Base-by-base conservation (phyloP, 2,888 invertebrate species). In the Coelogynopora nodosa region DNA sequence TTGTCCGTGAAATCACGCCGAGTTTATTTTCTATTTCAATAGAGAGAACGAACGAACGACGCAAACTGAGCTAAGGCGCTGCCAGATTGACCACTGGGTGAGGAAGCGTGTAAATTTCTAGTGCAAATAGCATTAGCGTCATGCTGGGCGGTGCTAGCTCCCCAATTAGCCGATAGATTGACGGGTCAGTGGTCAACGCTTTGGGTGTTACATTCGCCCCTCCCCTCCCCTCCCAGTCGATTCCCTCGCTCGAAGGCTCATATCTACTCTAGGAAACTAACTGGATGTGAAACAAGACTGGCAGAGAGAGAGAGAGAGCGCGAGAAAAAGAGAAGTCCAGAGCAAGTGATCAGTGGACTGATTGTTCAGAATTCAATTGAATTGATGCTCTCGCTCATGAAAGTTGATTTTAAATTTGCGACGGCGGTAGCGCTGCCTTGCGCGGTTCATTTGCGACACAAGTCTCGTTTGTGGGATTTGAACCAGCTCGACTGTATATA, bases 391-490 rank as follows among this genome's bases (percentile, higher is more conserved):
- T 10, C 74, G 5, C 27, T 26, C 5, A n/a, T 26, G 74, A 74
- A 74, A 74, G 74, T 74, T 74, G 74, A 74, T 74, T 74, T 74
- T 74, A 74, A 74, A 74, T 74, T 74, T 74, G 74, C 74, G 23
- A 26, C 23, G 49, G 49, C 74, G 27, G 74, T 49, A 5, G 18
- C 49, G 49, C 49, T 18, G 5, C 10, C 49, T 5, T 74, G 5
- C 23, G 5, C 74, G 74, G 10, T 74, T 74, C 74, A 74, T 74
- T 74, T 74, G 74, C 74, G 23, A 74, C 5, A 18, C 10, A 49
- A 18, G 5, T 13, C 10, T 5, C 49, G 49, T 5, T 18, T 13
- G 49, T 18, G 5, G 18, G 18, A 49, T 49, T 49, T 49, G 10
- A 18, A 18, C 49, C 18, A 49, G 49, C 18, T 49, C 18, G 49